Evolutionary conservation across 2,113 vertebrate genomes (phyloP).

Genomic region (Notechis scutatus): DNA sequence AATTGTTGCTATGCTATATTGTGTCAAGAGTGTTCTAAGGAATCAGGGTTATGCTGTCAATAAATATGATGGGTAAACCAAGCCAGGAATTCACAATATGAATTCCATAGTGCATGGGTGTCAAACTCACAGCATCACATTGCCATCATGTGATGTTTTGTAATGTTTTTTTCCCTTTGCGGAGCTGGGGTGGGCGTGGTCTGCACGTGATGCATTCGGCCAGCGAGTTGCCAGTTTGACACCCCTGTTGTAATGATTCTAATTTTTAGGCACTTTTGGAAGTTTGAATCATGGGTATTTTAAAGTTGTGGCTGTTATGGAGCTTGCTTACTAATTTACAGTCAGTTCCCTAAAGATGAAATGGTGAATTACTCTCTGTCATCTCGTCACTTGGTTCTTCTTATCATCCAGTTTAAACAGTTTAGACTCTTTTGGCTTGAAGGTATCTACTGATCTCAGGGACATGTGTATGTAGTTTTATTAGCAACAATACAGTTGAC

Average conservation of each 20-base stretch:
- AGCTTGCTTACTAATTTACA: neutral
- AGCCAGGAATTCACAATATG: neutral
- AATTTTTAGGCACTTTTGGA: neutral
- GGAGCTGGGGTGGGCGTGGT: no score
- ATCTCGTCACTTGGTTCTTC: neutral
- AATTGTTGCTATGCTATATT: neutral
- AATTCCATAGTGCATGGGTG: neutral
- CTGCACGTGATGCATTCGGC: no score
- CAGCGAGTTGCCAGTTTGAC: no score
- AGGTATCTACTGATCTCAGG: neutral
- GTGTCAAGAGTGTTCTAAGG: neutral
- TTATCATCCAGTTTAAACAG: neutral
- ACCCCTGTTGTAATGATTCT: neutral
- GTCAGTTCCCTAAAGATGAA: neutral
- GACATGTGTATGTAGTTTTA: neutral
- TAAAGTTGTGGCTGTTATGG: neutral
- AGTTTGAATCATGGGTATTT: neutral
- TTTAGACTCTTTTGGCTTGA: neutral
- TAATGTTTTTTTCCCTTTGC: no score
- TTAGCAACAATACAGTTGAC: neutral
- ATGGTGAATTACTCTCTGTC: neutral
- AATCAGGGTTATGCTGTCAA: conserved; percentile 1
- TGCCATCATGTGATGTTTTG: no score
- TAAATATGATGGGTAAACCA: fast-evolving
- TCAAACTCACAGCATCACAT: no score